A percentile compares a stretch with the other conserved stretches of the same genome.
Conservation (phyloP, 2,888 invertebrate genomes). For the Dynastes hyllus region DNA sequence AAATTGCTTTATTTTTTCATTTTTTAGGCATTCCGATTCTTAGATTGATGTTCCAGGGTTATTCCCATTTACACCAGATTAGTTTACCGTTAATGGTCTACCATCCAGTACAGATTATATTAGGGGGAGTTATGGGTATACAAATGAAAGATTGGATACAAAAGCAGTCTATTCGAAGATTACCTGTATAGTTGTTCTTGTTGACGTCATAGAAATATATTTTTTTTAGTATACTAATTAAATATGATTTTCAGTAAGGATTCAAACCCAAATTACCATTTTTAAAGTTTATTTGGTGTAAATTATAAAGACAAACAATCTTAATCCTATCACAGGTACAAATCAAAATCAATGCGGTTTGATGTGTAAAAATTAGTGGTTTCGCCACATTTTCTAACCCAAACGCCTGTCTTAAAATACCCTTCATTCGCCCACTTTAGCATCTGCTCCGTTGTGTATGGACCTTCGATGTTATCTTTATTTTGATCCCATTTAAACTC, state of each 20-base stretch:
- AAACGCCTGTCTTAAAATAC: constrained; percentile 88
- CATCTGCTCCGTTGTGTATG: constrained; percentile 91
- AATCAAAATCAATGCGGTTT: constrained; percentile 93
- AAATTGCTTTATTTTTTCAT: neutral
- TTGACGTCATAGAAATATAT: constrained; percentile 19
- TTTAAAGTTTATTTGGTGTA: neutral
- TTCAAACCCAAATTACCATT: neutral
- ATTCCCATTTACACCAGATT: constrained; percentile 72
- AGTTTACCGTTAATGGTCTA: constrained; percentile 72
- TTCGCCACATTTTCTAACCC: constrained; percentile 87
- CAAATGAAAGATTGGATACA: constrained; percentile 71
- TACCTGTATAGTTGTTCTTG: constrained; percentile 54
- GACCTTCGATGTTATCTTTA: constrained; percentile 86
- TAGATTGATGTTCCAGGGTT: constrained; percentile 72
- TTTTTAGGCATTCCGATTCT: constrained; percentile 71
- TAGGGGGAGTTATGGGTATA: constrained; percentile 71
- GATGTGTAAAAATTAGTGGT: constrained; percentile 87
- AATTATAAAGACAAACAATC: constrained; percentile 5
- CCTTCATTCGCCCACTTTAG: constrained; percentile 90
- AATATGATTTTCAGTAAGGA: neutral
- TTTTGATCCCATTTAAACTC: constrained; percentile 93
- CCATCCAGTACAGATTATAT: constrained; percentile 73
- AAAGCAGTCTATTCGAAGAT: constrained; percentile 54
- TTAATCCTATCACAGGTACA: constrained; percentile 79
- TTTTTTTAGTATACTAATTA: constrained; percentile 13